Percentiles rank a stretch among this genome's conserved stretches.
Conservation (phyloP, 2,888 invertebrate species). For the Cantharis rufa region DNA sequence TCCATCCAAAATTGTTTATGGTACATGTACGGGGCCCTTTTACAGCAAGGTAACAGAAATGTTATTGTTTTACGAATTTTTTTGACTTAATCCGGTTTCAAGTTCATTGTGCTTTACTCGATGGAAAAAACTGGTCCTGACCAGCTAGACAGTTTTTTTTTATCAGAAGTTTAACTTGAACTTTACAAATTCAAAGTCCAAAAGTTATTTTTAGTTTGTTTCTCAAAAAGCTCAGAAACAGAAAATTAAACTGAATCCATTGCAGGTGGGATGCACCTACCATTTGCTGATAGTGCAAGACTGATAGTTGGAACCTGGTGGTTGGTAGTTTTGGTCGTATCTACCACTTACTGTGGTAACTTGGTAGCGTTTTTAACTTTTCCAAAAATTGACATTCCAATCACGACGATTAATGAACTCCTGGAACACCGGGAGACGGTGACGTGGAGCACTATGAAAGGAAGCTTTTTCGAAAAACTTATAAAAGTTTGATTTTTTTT, state of each 20-base stretch:
- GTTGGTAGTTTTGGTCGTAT: slow-evolving; percentile 85
- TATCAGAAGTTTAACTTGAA: background rate
- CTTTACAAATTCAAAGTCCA: background rate
- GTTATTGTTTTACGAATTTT: background rate
- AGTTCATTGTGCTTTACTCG: background rate
- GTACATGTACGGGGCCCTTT: slow-evolving; percentile 88
- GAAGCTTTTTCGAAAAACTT: slow-evolving; percentile 74
- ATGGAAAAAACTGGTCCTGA: background rate
- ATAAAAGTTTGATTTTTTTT: slow-evolving; percentile 56
- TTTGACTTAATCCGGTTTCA: background rate
- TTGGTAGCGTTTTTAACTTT: slow-evolving; percentile 91
- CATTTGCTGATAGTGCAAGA: slow-evolving; percentile 83
- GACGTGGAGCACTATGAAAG: slow-evolving; percentile 77
- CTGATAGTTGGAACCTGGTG: slow-evolving; percentile 89
- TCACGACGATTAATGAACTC: slow-evolving; percentile 71
- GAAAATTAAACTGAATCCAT: slow-evolving; percentile 2
- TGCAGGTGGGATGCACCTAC: slow-evolving; percentile 84
- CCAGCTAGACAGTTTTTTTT: background rate
- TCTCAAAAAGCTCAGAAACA: no score
- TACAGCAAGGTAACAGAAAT: slow-evolving; percentile 84
- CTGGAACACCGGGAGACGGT: slow-evolving; percentile 61
- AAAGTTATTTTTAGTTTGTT: background rate
- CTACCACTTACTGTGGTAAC: slow-evolving; percentile 91
- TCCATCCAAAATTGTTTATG: slow-evolving; percentile 76
- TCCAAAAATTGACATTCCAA: slow-evolving; percentile 77